Evolutionary conservation across 1,140 invertebrate genomes (phyloP).

Genomic region (Pantala flavescens): DNA sequence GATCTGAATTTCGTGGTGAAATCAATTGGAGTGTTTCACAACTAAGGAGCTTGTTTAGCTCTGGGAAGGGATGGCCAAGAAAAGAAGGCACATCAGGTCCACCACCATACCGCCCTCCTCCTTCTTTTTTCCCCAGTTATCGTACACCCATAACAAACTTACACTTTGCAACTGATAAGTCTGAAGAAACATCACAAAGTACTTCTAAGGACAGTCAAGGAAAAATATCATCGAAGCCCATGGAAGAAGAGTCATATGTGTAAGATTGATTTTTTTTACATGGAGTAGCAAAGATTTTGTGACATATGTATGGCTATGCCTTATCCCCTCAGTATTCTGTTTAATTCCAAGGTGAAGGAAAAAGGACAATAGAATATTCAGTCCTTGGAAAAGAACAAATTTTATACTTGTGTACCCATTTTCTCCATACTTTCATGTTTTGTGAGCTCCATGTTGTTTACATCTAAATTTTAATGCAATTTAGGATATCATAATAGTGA

Average conservation of each 20-base stretch:
- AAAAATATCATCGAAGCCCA: constrained; percentile 15
- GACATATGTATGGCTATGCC: too few species aligned
- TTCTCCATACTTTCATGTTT: too few species aligned
- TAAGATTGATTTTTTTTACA: constrained; percentile 13
- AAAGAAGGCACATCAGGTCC: constrained; percentile 23
- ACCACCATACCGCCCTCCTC: constrained; percentile 28
- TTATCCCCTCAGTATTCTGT: too few species aligned
- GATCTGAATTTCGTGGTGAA: constrained; percentile 25
- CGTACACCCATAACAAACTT: constrained; percentile 28
- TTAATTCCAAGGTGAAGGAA: too few species aligned
- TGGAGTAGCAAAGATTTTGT: background rate
- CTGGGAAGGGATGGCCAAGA: constrained; percentile 13
- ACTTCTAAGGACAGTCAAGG: background rate
- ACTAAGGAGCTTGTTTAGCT: constrained; percentile 31
- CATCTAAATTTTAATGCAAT: too few species aligned
- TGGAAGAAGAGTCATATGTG: constrained; percentile 24
- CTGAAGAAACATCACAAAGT: constrained; percentile 11
- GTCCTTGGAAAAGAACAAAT: too few species aligned
- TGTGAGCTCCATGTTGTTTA: too few species aligned
- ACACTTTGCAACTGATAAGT: constrained; percentile 26
- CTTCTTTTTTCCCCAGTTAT: constrained; percentile 23
- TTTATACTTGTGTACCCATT: too few species aligned
- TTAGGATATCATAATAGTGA: too few species aligned
- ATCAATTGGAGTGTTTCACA: constrained; percentile 37
- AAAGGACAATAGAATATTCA: too few species aligned